Evolutionary conservation across 1,140 invertebrate species (phyloP).

Genomic region (Solenopsis invicta): DNA sequence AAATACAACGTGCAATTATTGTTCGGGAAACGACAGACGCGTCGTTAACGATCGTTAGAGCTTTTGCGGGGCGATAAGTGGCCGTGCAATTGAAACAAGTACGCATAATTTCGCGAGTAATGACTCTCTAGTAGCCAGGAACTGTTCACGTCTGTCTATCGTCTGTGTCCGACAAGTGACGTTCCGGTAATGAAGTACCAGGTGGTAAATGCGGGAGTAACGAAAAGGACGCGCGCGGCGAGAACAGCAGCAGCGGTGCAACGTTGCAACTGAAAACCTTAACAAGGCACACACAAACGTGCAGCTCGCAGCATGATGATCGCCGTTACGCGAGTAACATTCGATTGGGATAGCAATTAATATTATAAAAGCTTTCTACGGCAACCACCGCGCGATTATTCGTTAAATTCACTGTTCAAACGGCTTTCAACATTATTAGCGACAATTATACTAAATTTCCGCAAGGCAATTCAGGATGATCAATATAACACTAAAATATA

Average conservation of each 20-base stretch:
- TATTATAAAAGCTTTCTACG: slow-evolving; percentile 63
- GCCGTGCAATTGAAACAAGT: slow-evolving; percentile 49
- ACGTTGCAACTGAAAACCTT: slow-evolving; percentile 60
- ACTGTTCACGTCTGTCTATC: slow-evolving; percentile 56
- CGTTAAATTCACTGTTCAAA: slow-evolving; percentile 49
- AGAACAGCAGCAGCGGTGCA: neutral
- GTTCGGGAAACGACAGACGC: neutral
- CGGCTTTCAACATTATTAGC: slow-evolving; percentile 56
- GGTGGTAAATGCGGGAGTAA: slow-evolving; percentile 48
- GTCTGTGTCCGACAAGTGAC: slow-evolving; percentile 51
- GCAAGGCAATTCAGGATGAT: slow-evolving; percentile 49
- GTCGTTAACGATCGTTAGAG: slow-evolving; percentile 46
- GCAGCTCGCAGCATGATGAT: slow-evolving; percentile 39
- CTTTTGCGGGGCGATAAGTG: slow-evolving; percentile 9
- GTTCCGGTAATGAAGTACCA: slow-evolving; percentile 60
- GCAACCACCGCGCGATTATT: slow-evolving; percentile 41
- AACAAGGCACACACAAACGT: slow-evolving; percentile 55
- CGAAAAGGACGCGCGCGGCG: slow-evolving; percentile 29
- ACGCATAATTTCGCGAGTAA: slow-evolving; percentile 56
- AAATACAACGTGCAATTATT: slow-evolving; percentile 15
- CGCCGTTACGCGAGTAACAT: slow-evolving; percentile 46
- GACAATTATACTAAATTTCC: slow-evolving; percentile 59
- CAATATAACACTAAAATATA: slow-evolving; percentile 32
- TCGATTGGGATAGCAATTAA: slow-evolving; percentile 64
- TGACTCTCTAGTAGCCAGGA: slow-evolving; percentile 41